A percentile compares a stretch with the other conserved stretches of the same genome.
These are phyloP conservation scores for Leptopilina myrica DNA, from an alignment of 2,888 invertebrate species.

Conservation along the genomic window DNA sequence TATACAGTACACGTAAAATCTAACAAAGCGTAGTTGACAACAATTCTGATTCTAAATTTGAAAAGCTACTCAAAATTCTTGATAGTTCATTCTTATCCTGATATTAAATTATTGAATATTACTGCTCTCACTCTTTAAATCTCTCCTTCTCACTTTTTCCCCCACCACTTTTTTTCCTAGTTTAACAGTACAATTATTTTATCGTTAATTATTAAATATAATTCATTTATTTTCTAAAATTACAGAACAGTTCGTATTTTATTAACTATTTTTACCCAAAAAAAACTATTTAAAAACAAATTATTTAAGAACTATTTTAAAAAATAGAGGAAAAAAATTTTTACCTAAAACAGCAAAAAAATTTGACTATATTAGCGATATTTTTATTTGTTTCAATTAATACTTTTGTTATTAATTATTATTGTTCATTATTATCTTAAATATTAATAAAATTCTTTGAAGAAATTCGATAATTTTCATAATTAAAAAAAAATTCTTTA, in stretches of 20 bases:
- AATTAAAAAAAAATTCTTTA: too few relatives aligned
- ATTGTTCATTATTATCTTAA: too few relatives aligned
- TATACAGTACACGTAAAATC: constrained; percentile 17
- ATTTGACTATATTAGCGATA: too few relatives aligned
- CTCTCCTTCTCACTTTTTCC: constrained; percentile 8
- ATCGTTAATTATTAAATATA: constrained; percentile 23
- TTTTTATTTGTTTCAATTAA: too few relatives aligned
- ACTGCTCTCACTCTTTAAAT: constrained; percentile 25
- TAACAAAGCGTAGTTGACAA: constrained; percentile 21
- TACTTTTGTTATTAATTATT: too few relatives aligned
- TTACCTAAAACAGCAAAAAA: too few relatives aligned
- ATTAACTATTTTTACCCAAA: neutral
- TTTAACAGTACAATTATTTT: constrained; percentile 16
- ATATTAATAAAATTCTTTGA: too few relatives aligned
- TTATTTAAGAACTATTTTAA: too few relatives aligned
- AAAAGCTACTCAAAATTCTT: neutral
- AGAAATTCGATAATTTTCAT: too few relatives aligned
- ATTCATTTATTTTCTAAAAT: constrained; percentile 2
- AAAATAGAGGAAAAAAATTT: too few relatives aligned
- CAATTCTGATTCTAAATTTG: constrained; percentile 38
- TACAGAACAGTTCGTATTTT: constrained; percentile 17
- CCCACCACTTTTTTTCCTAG: neutral
- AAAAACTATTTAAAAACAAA: neutral
- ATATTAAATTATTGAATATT: neutral
- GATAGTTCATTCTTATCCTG: neutral